These are phyloP conservation scores for Idaea aversata DNA, from an alignment of 2,888 invertebrate genomes.

Conservation along the genomic window DNA sequence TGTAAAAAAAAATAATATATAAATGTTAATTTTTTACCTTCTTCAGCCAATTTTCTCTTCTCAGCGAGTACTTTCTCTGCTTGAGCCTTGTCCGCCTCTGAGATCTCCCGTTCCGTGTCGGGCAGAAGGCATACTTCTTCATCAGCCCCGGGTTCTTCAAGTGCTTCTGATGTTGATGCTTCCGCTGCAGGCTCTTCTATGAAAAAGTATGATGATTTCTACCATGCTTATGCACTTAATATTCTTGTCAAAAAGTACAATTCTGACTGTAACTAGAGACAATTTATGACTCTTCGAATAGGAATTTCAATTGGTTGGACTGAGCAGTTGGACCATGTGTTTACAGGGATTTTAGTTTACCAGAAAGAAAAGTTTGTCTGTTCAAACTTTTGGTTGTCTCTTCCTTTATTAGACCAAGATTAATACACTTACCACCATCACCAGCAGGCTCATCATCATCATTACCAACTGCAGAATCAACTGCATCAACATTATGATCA, in stretches of 20 bases:
- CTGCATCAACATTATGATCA: conserved; percentile 43
- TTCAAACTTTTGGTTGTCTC: background rate
- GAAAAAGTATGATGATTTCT: conserved; percentile 8
- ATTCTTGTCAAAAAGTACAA: no score
- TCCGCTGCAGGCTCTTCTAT: conserved; percentile 40
- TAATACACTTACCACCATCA: conserved; percentile 13
- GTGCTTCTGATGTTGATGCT: conserved; percentile 50
- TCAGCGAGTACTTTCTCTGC: conserved; percentile 75
- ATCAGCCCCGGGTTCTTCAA: conserved; percentile 82
- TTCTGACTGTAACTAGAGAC: no score
- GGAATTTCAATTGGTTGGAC: no score
- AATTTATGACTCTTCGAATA: no score
- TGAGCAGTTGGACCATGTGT: no score
- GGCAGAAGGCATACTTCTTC: conserved; percentile 85
- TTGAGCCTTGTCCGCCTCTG: conserved; percentile 84
- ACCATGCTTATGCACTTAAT: no score
- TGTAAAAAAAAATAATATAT: no score
- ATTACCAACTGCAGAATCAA: conserved; percentile 26
- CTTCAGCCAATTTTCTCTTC: conserved; percentile 65
- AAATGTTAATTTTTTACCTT: no score
- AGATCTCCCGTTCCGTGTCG: conserved; percentile 84
- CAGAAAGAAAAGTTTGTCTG: no score
- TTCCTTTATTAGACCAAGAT: background rate
- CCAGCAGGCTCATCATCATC: conserved; percentile 49
- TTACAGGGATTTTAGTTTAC: no score